A percentile compares a stretch with the other conserved stretches of the same genome.
These are phyloP conservation scores for Malurus melanocephalus DNA, from an alignment of 2,113 vertebrate species.

Conservation along the genomic window DNA sequence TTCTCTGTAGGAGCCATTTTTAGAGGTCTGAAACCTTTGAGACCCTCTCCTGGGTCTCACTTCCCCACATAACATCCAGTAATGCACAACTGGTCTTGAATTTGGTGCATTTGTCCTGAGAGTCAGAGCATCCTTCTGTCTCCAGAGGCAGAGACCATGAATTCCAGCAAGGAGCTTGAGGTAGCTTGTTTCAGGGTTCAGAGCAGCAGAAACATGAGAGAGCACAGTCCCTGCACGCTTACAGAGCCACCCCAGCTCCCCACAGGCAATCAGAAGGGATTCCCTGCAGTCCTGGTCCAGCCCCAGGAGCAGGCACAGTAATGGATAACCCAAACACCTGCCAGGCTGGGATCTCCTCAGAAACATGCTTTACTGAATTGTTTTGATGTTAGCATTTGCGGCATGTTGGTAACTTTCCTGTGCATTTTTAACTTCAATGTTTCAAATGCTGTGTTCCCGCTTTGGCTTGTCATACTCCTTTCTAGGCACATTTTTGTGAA, in stretches of 20 bases:
- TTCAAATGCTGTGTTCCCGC: background rate
- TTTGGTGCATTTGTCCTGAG: background rate
- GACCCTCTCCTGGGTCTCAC: accelerated
- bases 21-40: background rate
- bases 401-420: background rate
- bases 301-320: background rate
- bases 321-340: background rate
- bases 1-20: background rate
- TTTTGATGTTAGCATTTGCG: background rate
- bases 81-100: background rate
- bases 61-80: background rate
- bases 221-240: background rate
- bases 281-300: background rate
- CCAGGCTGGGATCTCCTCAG: background rate
- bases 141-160: background rate
- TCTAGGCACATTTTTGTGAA: background rate
- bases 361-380: background rate
- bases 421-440: background rate
- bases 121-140: background rate
- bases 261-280: accelerated
- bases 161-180: background rate
- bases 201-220: background rate
- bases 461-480: background rate
- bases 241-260: background rate
- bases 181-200: background rate